Evolutionary conservation across 2,888 invertebrate species (phyloP), one percentile per base, ranked within the genome.

Genomic region (Lymantria monacha): DNA sequence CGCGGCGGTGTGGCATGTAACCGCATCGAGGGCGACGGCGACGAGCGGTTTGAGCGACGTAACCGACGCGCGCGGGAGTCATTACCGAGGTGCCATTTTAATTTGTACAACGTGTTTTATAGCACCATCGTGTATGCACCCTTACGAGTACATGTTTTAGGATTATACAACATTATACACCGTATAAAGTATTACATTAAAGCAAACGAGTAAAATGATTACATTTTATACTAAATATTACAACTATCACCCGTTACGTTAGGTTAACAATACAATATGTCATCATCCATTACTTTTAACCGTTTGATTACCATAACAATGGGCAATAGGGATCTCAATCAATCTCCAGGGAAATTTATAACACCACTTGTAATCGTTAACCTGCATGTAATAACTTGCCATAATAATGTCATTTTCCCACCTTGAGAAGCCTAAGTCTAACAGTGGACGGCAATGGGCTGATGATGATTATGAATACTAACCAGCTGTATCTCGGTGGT

Each of bases 401-500:
- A 22, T 22, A 3, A 22, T 22, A 5, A 5, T 5, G 22, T 22
- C 22, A 22, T 22, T n/a, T n/a, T n/a, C 2, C 22, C 22, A 3
- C 22, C 5, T 22, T 5, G 22, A 22, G 5, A 22, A 5, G 5
- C 3, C 5, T 22, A 22, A 3, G 5, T 22, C 22, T 22, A 22
- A 22, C 22, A 22, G 5, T 22, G 22, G 22, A 22, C 5, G 22
- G 22, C 22, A 2, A 36, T 36, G 11, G 11, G 9, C 9, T 36
- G 36, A 36, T 36, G 36, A 11, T 36, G 9, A 9, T 12, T 55
- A 45, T 55, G 51, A 53, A 36, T 49, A 81, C 93, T 93, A 84
- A 97, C 97, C 96, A 74, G 96, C 95, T 36, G 96, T 94, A 83
- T 97, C 97, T 78, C 97, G 92, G 72, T 92, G 92, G 83, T 97